Evolutionary conservation across 2,113 vertebrate genomes (phyloP).

Genomic region (Amblyornis subalaris): DNA sequence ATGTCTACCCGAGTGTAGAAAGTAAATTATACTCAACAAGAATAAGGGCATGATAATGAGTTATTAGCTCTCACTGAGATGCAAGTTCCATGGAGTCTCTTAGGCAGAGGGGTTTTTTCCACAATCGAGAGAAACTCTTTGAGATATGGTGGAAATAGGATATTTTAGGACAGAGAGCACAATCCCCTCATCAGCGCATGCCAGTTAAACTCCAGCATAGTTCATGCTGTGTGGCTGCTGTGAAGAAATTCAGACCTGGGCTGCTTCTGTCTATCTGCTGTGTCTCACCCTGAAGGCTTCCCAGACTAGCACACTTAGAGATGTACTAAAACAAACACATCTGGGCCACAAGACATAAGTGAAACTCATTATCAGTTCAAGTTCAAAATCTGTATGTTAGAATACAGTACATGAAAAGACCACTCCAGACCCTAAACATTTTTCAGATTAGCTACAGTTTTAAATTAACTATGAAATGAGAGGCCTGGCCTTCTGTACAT

Average conservation of each 20-base stretch:
- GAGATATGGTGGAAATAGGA: accelerated
- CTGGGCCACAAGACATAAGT: background rate
- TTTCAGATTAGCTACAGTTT: background rate
- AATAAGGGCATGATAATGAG: background rate
- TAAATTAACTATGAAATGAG: background rate
- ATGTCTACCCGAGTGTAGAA: background rate
- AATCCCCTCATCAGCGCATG: background rate
- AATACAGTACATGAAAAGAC: background rate
- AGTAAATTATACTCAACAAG: background rate
- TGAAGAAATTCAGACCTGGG: background rate
- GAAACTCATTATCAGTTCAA: background rate
- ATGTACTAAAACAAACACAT: background rate
- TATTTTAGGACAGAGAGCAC: background rate
- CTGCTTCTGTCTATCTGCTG: background rate
- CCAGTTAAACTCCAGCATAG: background rate
- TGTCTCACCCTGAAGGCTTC: background rate
- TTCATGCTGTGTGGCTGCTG: background rate
- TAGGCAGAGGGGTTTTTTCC: background rate
- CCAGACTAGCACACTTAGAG: background rate
- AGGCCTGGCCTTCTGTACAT: background rate
- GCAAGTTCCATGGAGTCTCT: background rate
- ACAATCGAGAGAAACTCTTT: accelerated
- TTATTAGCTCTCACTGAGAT: background rate
- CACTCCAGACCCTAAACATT: background rate
- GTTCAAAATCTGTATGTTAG: background rate